Evolutionary conservation across 2,888 invertebrate genomes (phyloP), one percentile per base, ranked within the genome.

Genomic region (Eupeodes latifasciatus): DNA sequence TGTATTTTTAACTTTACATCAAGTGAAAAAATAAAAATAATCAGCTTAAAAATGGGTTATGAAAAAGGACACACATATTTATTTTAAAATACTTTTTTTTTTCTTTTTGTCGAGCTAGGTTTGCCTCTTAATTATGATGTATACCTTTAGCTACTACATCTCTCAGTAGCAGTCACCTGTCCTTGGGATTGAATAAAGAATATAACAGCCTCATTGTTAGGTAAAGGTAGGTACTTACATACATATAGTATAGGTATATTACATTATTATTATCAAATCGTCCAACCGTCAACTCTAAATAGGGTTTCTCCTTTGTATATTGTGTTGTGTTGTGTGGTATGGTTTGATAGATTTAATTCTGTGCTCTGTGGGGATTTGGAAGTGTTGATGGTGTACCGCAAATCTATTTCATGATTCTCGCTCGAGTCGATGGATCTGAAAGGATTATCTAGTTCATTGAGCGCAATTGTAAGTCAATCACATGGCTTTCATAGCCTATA

Each of bases 381-480:
- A 69, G 74, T 57, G 77, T 80, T 74, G 72, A 64, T 81, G 88
- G 77, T 75, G 55, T 72, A 81, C 85, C 88, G 57, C 88, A 88
- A 85, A 85, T 81, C 85, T 74, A 85, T 85, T 88, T 88, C 83
- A 77, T 85, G 85, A 84, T 85, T 81, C 64, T 88, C 85, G 72
- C 77, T 85, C 77, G 74, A 81, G 51, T 88, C 88, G 74, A 78
- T 88, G 85, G 88, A 67, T 85, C 62, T 88, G 78, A 88, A 81
- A 88, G 88, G 88, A 88, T 88, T 88, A 88, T 88, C 75, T 88
- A 85, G 88, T 85, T 88, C 88, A 88, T 81, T 88, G 88, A 81
- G 77, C 69, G 74, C 88, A 88, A 88, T 88, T 88, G 88, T 84
- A 88, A 85, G 87, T 88, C 87, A 88, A 88, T 88, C 84, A 84